Base-by-base conservation (phyloP, 2,888 invertebrate species). In the Ctena decussata region DNA sequence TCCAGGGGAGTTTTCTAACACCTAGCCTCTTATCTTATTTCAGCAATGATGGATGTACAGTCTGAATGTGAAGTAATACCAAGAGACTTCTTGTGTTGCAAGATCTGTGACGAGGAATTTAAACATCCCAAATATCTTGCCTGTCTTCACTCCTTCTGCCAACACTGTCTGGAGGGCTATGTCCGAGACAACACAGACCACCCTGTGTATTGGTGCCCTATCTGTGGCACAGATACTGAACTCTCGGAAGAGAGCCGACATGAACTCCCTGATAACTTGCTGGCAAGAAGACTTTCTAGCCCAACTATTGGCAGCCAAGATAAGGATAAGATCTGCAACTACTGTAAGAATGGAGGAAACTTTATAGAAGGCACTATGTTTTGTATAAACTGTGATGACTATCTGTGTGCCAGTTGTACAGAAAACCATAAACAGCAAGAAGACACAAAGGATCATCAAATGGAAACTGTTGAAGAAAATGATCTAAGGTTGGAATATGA, bases 381-480 rank as follows among this genome's bases (percentile, higher is more conserved):
- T 84, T 94, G 94, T 82, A 85, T 91, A 70, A 91, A 92, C 83
- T 94, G 94, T 84, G 92, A 92, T 53, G 93, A 93, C 32, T 91
- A 89, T 77, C 84, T 94, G 70, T 94, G 94, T 87, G 74, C 80
- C 21, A 71, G 79, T 11, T 94, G 94, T 77, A 84, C 91, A 0
- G 84, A 89, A 41, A 70, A 80, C 1, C 94, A 94, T 80, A 77
- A 89, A 41, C 82, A 80, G 8, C 88, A 93, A 71, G 89, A 84
- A 27, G 94, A 94, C 77, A 93, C 92, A 1, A 72, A 83, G 27
- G 90, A 90, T 46, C 94, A 94, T 84, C 83, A 89, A 32, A 86
- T 90, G 27, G 90, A 92, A 71, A 85, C 87, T 0, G 90, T 92
- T 27, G 89, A 91, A 44, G 87, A 92, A 70, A 89, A 90, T 53